These are phyloP conservation scores for Drosophila hamatofila DNA, from an alignment of 2,888 invertebrate species.

Conservation along the genomic window DNA sequence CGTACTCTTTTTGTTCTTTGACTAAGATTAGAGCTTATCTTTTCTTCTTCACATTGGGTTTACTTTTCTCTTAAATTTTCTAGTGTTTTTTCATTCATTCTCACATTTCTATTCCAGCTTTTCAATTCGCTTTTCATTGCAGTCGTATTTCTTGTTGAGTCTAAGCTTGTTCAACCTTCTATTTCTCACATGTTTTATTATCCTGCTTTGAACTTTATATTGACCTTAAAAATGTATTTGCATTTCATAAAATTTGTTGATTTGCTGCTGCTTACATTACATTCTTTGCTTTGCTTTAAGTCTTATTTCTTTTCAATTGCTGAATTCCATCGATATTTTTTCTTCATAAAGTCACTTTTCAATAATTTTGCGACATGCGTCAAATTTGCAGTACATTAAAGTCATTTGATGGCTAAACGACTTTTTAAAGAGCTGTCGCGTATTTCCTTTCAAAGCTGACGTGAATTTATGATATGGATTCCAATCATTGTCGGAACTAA, in stretches of 20 bases:
- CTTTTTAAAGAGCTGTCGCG: slow-evolving; percentile 73
- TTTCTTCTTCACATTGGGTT: background rate
- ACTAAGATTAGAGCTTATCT: background rate
- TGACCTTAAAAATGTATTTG: background rate
- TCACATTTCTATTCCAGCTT: background rate
- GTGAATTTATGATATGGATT: slow-evolving; percentile 70
- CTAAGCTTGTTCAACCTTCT: background rate
- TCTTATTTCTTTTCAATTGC: background rate
- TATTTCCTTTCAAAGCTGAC: slow-evolving; percentile 66
- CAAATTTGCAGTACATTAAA: slow-evolving; percentile 63
- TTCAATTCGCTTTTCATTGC: background rate
- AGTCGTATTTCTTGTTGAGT: background rate
- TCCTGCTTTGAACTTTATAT: background rate
- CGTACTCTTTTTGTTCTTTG: no score
- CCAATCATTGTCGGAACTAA: slow-evolving; percentile 11
- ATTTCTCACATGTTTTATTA: background rate
- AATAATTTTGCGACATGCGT: slow-evolving; percentile 32
- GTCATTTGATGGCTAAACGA: slow-evolving; percentile 63
- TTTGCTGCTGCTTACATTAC: background rate
- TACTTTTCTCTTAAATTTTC: background rate
- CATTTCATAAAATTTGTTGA: background rate
- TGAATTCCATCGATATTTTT: background rate
- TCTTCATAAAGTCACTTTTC: background rate
- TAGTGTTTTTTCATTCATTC: background rate
- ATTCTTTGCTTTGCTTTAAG: background rate